Base-by-base conservation (phyloP, 2,797 vertebrate genomes). In the Harpagifer antarcticus region DNA sequence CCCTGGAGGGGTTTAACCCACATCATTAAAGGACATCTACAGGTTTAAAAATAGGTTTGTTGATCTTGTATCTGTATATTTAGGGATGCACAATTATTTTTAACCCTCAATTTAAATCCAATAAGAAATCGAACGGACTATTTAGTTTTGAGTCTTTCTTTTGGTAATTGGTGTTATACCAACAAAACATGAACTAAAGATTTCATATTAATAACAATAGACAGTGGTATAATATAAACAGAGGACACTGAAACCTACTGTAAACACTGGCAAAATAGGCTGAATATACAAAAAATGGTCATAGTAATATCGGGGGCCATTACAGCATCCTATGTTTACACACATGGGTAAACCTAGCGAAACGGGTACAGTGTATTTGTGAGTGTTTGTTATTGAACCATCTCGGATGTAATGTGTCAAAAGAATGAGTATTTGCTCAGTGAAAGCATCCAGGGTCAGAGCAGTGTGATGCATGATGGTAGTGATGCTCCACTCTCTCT, bases 371-470 rank as follows among this genome's bases (percentile, higher is more conserved):
- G 27, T 48, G 42, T 2, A 37, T 37, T 37, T 37, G 7, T 37
- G 33, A 37, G 6, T 33, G 9, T 67, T 27, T 75, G 56, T 45
- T 64, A 20, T 62, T 31, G 5, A 49, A 9, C 23, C 49, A 7
- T 58, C 16, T 78, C 64, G 66, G 40, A 78, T 77, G 55, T 42
- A 68, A 52, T 52, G 57, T 75, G 86, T 79, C 75, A 76, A 27
- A 80, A 48, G 57, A 79, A 65, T 15, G 68, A 50, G 17, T 55
- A 27, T 78, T 63, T 78, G 71, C 67, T 49, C 62, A 53, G 55
- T 69, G 69, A 49, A 74, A 44, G 44, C 72, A 81, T 86, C 74
- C 48, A 27, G 81, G 85, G 86, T 86, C 88, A 86, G 58, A 63
- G 73, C 57, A 72, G 6, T 79, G 72, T 31, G 65, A 64, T 59